Evolutionary conservation across 2,888 invertebrate species (phyloP).

Genomic region (Scrobipalpa atriplicella): DNA sequence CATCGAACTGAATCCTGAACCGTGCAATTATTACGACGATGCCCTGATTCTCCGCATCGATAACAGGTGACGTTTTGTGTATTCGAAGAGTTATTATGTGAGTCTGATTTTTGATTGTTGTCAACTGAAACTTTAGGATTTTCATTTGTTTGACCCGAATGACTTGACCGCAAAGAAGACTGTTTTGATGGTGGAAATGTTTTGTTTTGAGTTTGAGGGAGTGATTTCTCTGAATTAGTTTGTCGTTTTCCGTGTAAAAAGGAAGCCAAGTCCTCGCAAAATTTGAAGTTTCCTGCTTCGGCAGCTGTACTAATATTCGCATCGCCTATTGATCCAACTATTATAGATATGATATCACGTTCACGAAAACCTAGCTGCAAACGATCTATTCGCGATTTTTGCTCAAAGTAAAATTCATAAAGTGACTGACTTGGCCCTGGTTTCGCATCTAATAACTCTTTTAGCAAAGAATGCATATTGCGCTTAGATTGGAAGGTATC

Average conservation of each 20-base stretch:
- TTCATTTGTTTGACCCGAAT: too few relatives aligned
- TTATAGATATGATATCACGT: slow-evolving; percentile 39
- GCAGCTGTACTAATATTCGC: slow-evolving; percentile 37
- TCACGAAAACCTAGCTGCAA: slow-evolving; percentile 38
- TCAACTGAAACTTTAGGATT: too few relatives aligned
- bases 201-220: background rate
- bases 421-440: slow-evolving; percentile 34
- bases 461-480: slow-evolving; percentile 36
- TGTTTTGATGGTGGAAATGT: too few relatives aligned
- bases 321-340: slow-evolving; percentile 40
- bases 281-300: slow-evolving; percentile 38
- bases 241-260: slow-evolving; percentile 36
- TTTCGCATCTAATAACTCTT: slow-evolving; percentile 34
- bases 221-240: slow-evolving; percentile 26
- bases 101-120: too few relatives aligned
- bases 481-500: slow-evolving; percentile 39
- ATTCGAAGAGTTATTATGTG: too few relatives aligned
- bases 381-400: slow-evolving; percentile 37
- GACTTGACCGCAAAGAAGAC: too few relatives aligned
- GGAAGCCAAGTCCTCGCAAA: slow-evolving; percentile 39
- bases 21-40: too few relatives aligned
- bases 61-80: too few relatives aligned
- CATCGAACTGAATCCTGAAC: slow-evolving; percentile 31
- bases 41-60: too few relatives aligned
- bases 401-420: slow-evolving; percentile 41